These are phyloP conservation scores for Monoplex corrugatus DNA, from an alignment of 2,888 invertebrate species.

Conservation along the genomic window DNA sequence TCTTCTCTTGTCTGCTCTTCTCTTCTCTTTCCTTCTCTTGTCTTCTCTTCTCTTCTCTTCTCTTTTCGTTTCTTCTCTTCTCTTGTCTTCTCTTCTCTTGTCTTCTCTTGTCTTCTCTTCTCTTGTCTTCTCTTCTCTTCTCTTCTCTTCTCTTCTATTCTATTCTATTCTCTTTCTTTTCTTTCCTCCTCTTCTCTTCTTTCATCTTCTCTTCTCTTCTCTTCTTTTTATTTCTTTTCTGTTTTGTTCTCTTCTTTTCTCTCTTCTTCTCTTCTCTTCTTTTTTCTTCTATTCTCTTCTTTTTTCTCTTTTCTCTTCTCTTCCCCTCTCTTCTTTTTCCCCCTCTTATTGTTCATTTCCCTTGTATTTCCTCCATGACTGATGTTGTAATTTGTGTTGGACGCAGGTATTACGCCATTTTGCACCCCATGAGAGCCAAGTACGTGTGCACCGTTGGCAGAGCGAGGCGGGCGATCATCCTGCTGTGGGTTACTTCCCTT, in stretches of 20 bases:
- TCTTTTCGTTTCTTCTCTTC: background rate
- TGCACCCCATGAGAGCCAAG: conserved; percentile 88
- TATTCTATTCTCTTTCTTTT: background rate
- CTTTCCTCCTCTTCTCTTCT: background rate
- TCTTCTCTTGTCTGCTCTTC: too few relatives aligned
- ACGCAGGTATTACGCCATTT: conserved; percentile 87
- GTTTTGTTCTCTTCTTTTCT: background rate
- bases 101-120: background rate
- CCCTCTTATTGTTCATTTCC: too few relatives aligned
- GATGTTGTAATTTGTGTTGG: background rate
- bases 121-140: background rate
- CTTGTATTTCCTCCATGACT: too few relatives aligned
- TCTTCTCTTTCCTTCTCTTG: too few relatives aligned
- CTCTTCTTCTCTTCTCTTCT: background rate
- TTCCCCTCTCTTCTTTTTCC: too few relatives aligned
- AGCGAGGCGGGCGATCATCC: conserved; percentile 85
- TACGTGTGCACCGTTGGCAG: conserved; percentile 87
- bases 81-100: too few relatives aligned
- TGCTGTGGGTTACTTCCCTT: conserved; percentile 86
- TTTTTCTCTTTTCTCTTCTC: too few relatives aligned
- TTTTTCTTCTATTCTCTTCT: background rate
- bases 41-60: too few relatives aligned
- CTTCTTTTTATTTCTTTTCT: background rate
- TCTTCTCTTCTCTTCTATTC: background rate
- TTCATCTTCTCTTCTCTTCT: background rate